Evolutionary conservation across 2,113 vertebrate genomes (phyloP).

Genomic region (Arvicanthis niloticus): DNA sequence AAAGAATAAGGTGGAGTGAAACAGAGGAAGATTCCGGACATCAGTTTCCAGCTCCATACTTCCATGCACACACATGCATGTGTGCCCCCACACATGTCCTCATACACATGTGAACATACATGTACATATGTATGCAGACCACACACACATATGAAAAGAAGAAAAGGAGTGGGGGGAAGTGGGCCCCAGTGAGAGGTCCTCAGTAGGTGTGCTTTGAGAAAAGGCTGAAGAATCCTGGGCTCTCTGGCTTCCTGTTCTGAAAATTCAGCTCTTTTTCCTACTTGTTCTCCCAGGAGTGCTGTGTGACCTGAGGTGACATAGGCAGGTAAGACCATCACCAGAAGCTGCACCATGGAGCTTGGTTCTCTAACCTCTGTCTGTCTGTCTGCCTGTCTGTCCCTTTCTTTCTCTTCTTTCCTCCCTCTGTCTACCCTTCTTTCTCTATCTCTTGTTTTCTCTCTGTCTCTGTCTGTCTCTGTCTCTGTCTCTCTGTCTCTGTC

Average conservation of each 20-base stretch:
- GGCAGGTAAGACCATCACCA: background rate
- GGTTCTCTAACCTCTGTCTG: background rate
- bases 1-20: background rate
- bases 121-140: too few species aligned
- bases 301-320: background rate
- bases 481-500: too few species aligned
- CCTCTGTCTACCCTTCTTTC: background rate
- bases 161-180: accelerated
- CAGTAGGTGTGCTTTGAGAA: background rate
- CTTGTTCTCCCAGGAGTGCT: too few species aligned
- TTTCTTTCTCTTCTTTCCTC: too few species aligned
- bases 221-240: too few species aligned
- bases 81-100: background rate
- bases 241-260: background rate
- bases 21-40: background rate
- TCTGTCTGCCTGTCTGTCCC: background rate
- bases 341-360: background rate
- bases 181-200: background rate
- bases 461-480: too few species aligned
- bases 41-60: background rate
- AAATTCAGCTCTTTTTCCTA: background rate
- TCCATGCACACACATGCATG: background rate
- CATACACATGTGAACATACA: background rate
- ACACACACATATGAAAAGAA: background rate
- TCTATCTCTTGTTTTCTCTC: background rate